Conservation (phyloP, 2,888 invertebrate genomes). For the Galeopsomyia nigrocyanea region DNA sequence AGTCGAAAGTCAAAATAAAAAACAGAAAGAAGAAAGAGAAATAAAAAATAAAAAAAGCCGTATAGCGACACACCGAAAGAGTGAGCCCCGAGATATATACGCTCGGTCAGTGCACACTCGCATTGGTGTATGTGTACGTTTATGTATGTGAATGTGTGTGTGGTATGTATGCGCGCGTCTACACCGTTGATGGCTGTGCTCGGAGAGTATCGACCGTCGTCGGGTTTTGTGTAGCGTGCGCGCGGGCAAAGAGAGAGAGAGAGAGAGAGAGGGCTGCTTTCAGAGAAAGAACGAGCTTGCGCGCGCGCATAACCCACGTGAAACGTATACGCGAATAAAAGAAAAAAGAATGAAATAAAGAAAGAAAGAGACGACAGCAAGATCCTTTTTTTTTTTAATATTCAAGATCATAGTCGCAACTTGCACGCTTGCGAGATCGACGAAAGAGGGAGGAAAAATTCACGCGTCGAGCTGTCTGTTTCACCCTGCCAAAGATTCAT, state of each 20-base stretch:
- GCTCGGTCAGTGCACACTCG: conserved; percentile 33
- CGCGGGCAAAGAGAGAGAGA: not conserved
- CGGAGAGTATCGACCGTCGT: conserved; percentile 19
- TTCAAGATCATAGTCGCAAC: not conserved
- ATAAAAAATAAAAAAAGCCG: too few relatives aligned
- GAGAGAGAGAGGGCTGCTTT: not conserved
- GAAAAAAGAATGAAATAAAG: not conserved
- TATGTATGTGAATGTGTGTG: not conserved
- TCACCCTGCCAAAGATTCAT: too few relatives aligned
- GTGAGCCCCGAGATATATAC: not conserved
- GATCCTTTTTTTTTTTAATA: not conserved
- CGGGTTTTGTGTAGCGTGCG: not conserved
- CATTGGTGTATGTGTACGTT: too few relatives aligned
- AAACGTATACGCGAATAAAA: not conserved
- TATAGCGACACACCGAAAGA: not conserved
- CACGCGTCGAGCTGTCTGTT: too few relatives aligned
- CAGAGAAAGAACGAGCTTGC: not conserved
- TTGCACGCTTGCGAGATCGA: conserved; percentile 13
- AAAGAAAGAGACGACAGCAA: not conserved
- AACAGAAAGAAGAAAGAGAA: too few relatives aligned
- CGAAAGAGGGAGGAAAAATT: not conserved
- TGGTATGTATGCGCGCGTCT: conserved; percentile 1
- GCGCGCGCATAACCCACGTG: conserved; percentile 42
- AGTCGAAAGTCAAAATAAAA: not conserved
- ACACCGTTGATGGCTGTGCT: too few relatives aligned